Conservation (phyloP, 2,888 invertebrate species). For the Protophormia terraenovae region DNA sequence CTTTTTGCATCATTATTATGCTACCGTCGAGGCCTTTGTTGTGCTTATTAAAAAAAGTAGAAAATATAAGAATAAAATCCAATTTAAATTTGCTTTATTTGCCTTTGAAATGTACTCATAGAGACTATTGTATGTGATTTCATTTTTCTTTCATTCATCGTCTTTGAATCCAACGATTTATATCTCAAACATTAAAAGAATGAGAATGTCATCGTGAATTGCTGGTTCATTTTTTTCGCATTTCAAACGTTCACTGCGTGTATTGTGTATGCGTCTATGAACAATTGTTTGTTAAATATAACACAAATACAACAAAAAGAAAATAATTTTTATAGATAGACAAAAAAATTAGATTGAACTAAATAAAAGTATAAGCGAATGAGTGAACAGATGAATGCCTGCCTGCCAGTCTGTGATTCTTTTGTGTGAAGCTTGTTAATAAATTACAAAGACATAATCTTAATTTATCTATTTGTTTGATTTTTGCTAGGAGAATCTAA, state of each 20-base stretch:
- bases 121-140: constrained; percentile 40
- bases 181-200: constrained; percentile 46
- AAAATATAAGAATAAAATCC: constrained; percentile 39
- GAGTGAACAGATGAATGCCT: background rate
- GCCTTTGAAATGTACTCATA: constrained; percentile 41
- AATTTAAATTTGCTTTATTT: constrained; percentile 64
- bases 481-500: background rate
- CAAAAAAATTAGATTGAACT: constrained; percentile 24
- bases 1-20: background rate
- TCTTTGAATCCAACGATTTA: constrained; percentile 52
- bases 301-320: constrained; percentile 7
- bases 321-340: constrained; percentile 2
- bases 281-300: constrained; percentile 48
- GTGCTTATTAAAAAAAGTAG: background rate
- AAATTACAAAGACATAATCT: constrained; percentile 62
- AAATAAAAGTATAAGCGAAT: constrained; percentile 24
- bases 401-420: constrained; percentile 17
- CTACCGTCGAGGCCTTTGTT: background rate
- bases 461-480: constrained; percentile 57
- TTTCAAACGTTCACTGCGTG: constrained; percentile 16
- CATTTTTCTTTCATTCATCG: constrained; percentile 41
- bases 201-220: constrained; percentile 50
- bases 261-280: background rate
- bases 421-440: constrained; percentile 55
- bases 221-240: background rate